Base-by-base conservation (phyloP, 2,797 vertebrate species). In the Lepidocolaptes lacrymiger region DNA sequence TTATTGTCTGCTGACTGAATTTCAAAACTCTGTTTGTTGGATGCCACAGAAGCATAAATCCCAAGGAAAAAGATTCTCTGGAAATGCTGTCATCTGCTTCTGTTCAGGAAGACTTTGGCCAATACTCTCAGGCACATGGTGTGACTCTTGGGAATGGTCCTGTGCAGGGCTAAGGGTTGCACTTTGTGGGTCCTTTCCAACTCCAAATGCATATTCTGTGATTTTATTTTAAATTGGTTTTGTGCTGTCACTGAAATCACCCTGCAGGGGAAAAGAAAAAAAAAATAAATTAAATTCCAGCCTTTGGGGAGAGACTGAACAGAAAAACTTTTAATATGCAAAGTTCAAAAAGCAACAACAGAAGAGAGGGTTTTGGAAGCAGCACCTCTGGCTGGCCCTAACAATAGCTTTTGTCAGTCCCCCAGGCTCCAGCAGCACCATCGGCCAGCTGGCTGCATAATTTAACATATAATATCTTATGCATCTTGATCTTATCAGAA, bases 361-460 rank as follows among this genome's bases (percentile, higher is more conserved):
- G 66, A 75, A 61, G 34, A 66, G 49, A 52, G 16, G 22, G 6
- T 24, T 95, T 84, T 46, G 71, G 83, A 90, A 84, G 58, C 36
- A 69, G 71, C 63, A 73, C 59, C 77, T 84, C 66, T 66, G 59
- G 58, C 66, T 78, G 51, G 52, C 59, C 77, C 74, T 51, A 59
- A 95, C 62, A 91, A 91, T 14, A 78, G 73, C 27, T 93, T 85
- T 52, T 88, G 83, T 84, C 54, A 80, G 66, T 59, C 30, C 34
- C 41, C 24, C 18, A 18, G 77, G 74, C 67, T 89, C 59, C 78
- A 76, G 39, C 56, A 69, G 63, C 55, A 54, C 41, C 22, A 30
- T 39, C 9, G 10, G 62, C 41, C 89, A 92, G 61, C 76, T 86
- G 83, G 64, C 36, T 78, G 69, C 83, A 86, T 90, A 90, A 84